Evolutionary conservation across 1,140 invertebrate genomes (phyloP), one percentile per base, ranked within the genome.

Genomic region (Drosophila kepulauana): DNA sequence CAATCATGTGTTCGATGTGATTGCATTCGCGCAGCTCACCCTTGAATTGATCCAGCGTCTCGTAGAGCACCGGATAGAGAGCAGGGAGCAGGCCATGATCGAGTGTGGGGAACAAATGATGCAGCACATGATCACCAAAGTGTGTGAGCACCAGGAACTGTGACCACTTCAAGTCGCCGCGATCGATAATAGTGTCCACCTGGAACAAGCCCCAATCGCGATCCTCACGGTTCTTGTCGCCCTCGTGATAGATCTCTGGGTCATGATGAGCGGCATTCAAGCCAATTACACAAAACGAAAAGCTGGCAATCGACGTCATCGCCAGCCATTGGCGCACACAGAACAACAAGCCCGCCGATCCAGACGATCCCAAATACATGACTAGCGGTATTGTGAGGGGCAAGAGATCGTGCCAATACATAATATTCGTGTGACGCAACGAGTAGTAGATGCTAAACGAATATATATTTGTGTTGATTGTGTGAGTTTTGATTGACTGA

Each of bases 191-290:
- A 0, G 97, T 94, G 91, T 97, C 96, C 52, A 97, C 75, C 93
- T 97, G 95, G 77, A 95, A 94, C 15, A 97, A 91, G 3, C 96
- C 97, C 96, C 97, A 98, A 84, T 98, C 97, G 6, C 94, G 91
- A 73, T 95, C 94, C 46, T 94, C 85, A 35, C 94, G 95, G 48
- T 94, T 89, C 72, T 94, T 92, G 91, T 98, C 97, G 3, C 97
- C 97, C 85, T 97, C 97, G 79, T 97, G 97, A 90, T 97, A 97
- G 59, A 97, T 95, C 33, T 96, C 94, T 0, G 96, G 96, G 93
- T 97, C 96, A 92, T 97, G 97, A 94, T 98, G 97, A 38, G 95
- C 96, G 3, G 96, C 97, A 90, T 95, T 96, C 0, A 97, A 71
- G 3, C 96, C 97, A 46, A 97, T 94, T 1, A 94, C 75, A 8